Base-by-base conservation (phyloP, 2,888 invertebrate genomes). In the Scotopteryx bipunctaria region DNA sequence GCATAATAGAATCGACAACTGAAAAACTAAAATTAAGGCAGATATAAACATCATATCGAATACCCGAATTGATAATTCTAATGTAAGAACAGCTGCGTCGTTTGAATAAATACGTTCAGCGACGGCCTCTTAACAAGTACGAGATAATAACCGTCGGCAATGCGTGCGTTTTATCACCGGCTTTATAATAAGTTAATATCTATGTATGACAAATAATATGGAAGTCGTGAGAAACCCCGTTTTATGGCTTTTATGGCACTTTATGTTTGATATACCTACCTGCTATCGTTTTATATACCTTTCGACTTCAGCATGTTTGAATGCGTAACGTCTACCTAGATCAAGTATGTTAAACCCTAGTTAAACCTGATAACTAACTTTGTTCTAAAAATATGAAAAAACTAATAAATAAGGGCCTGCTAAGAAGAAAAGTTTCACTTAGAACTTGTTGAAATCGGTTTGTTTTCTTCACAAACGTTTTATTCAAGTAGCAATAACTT, bases 131-230 rank as follows among this genome's bases (percentile, higher is more conserved):
- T 58, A 58, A 57, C 58, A 57, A 60, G 60, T 57, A 57, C 50
- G 56, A 61, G 57, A 64, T 63, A 64, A 64, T 67, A 65, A 65
- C 59, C 58, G 52, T 14, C 47, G 49, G 55, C 43, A 51, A 59
- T 58, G 63, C 59, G 63, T 67, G 66, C 66, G 65, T 67, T 67
- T 67, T 67, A 67, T 63, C 47, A 53, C 61, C 59, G 54, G 57
- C 54, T 58, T 64, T 61, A 61, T 63, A 66, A 61, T 66, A 63
- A 63, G 57, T 59, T 63, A 58, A 60, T 63, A 58, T 59, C 57
- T 63, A 60, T 60, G 63, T 63, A 63, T 60, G 63, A 63, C 63
- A 58, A 63, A 60, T 63, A 60, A 58, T 51, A 55, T 55, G 52
- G 41, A 43, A 50, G 48, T 46, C 49, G 53, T 43, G 38, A 49